Base-by-base conservation (phyloP, 2,888 invertebrate species). In the Eristalis tenax region DNA sequence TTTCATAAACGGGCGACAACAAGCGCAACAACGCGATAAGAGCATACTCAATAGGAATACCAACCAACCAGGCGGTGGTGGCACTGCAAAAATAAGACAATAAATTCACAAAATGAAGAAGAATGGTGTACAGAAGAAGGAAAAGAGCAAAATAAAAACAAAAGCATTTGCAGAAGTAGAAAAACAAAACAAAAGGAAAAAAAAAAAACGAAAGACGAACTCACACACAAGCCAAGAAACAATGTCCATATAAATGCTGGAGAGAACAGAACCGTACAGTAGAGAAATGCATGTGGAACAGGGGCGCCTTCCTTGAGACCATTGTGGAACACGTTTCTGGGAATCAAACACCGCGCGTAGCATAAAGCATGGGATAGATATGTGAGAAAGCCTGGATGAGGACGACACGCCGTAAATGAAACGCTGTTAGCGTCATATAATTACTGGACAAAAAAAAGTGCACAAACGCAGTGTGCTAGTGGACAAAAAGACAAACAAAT, bases 271-370 rank as follows among this genome's bases (percentile, higher is more conserved):
- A 81, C 80, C 75, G 70, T 40, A 63, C 38, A 69, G 75, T 71
- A 80, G 85, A 82, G 77, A 82, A 86, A 78, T 87, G 83, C 79
- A 87, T 83, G 87, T 87, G 87, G 87, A 87, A 87, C 83, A 87
- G 87, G 87, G 87, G 87, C 87, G 87, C 87, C 87, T 87, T 87
- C 87, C 87, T 87, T 87, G 83, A 87, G 83, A 83, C 87, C 69
- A 83, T 83, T 87, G 87, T 87, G 87, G 73, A 83, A 87, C 83
- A 87, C 83, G 87, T 87, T 87, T 87, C 87, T 87, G 83, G 79
- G 87, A 87, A 87, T 83, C 83, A 87, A 87, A 87, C 87, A 76
- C 83, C 87, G 87, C 79, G 87, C 79, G 71, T 79, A 87, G 82
- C 83, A 87, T 80, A 79, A 80, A 76, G 75, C 87, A 87, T 87